A percentile compares a stretch with the other conserved stretches of the same genome.
These are phyloP conservation scores for Calyptomena viridis DNA, from an alignment of 2,113 vertebrate genomes.

Conservation along the genomic window DNA sequence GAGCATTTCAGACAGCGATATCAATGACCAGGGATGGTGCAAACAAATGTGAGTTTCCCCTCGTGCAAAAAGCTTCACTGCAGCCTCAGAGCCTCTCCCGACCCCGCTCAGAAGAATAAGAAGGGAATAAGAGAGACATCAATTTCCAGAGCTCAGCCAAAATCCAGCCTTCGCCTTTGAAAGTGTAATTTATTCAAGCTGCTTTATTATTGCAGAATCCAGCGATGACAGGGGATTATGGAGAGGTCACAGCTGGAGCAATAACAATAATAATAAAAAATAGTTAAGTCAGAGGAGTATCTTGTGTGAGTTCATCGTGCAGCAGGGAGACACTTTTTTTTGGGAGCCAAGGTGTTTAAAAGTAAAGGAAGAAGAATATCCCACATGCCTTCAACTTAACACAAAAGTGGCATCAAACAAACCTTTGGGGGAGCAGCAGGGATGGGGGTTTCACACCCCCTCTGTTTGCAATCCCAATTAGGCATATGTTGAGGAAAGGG, in stretches of 20 bases:
- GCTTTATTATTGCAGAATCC: slow-evolving; percentile 61
- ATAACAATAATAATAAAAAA: slow-evolving; percentile 53
- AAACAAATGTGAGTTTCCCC: background rate
- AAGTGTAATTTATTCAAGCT: slow-evolving; percentile 72
- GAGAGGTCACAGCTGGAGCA: slow-evolving; percentile 56
- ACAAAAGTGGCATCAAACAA: background rate
- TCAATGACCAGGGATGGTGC: fast-evolving
- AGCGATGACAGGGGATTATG: slow-evolving; percentile 32
- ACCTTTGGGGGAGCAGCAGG: background rate
- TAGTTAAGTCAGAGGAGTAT: background rate
- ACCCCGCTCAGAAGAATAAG: background rate
- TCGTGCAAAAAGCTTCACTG: fast-evolving
- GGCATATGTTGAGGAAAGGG: slow-evolving; percentile 75
- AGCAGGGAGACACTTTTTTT: background rate
- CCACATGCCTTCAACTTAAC: background rate
- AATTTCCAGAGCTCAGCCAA: slow-evolving; percentile 58
- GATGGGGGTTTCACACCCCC: slow-evolving; percentile 33
- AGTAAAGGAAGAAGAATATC: background rate
- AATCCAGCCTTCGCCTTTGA: slow-evolving; percentile 69
- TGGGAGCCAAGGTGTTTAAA: background rate
- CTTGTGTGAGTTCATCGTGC: background rate
- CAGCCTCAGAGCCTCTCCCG: background rate
- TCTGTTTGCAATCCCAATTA: slow-evolving; percentile 73
- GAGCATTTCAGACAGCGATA: background rate
- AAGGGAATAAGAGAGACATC: slow-evolving; percentile 64